Evolutionary conservation across 2,113 vertebrate genomes (phyloP).

Genomic region (Tauraco erythrolophus): DNA sequence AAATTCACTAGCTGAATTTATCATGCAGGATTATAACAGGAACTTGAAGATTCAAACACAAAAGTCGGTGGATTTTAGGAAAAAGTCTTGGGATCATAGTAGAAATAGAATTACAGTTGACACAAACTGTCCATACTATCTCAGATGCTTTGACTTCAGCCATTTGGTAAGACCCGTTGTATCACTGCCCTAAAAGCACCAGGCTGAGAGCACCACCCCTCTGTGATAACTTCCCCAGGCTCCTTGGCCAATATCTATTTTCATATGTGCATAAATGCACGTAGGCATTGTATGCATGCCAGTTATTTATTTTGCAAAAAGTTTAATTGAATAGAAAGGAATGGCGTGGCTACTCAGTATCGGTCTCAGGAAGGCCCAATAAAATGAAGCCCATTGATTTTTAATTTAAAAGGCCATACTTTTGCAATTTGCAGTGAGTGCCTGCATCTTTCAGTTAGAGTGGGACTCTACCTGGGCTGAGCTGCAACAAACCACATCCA

Average conservation of each 20-base stretch:
- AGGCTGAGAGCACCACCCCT: not conserved
- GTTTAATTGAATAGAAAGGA: slow-evolving; percentile 22
- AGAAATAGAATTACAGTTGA: not conserved
- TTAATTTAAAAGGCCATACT: slow-evolving; percentile 31
- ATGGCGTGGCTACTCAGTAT: not conserved
- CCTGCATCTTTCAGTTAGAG: not conserved
- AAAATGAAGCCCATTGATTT: slow-evolving; percentile 43
- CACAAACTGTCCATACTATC: not conserved
- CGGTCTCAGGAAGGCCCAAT: not conserved
- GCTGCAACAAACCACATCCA: not conserved
- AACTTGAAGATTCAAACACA: not conserved
- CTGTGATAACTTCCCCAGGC: not conserved
- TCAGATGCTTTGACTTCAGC: not conserved
- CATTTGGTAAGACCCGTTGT: not conserved
- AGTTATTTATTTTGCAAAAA: slow-evolving; percentile 34
- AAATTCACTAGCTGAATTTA: not conserved
- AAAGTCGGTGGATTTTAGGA: not conserved
- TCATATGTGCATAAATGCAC: not conserved
- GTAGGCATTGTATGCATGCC: not conserved
- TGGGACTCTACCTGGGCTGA: not conserved
- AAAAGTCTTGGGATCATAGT: not conserved
- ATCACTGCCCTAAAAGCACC: not conserved
- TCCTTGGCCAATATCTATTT: not conserved
- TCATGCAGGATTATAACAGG: not conserved
- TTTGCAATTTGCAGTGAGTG: not conserved